Conservation (phyloP, 2,797 vertebrate species). For the Gymnocypris eckloni region DNA sequence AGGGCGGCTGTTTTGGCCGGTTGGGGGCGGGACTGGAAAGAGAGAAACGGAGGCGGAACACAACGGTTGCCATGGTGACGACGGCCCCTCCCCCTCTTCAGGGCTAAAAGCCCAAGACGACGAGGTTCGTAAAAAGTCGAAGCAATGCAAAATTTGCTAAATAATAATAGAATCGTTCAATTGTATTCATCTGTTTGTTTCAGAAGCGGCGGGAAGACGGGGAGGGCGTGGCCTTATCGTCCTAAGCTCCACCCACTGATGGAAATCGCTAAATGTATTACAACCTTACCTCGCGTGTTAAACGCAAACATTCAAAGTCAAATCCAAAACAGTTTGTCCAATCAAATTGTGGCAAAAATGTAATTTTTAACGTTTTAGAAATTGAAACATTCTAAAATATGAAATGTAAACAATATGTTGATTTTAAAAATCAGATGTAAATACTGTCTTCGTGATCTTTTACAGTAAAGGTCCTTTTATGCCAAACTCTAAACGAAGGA, state of each 20-base stretch:
- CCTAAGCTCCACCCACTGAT: constrained; percentile 37
- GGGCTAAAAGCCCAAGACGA: constrained; percentile 55
- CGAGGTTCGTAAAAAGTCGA: constrained; percentile 52
- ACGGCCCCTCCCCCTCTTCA: constrained; percentile 24
- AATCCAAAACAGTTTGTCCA: neutral
- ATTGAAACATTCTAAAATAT: neutral
- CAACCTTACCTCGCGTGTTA: constrained; percentile 1
- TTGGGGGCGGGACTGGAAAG: constrained; percentile 42
- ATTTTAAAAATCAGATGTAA: constrained; percentile 18
- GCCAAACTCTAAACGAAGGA: neutral
- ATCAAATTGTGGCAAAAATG: neutral
- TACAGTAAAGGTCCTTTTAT: neutral
- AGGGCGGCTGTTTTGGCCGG: constrained; percentile 34
- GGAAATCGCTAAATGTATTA: constrained; percentile 25
- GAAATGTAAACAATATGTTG: neutral
- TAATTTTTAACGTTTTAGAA: neutral
- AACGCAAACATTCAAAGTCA: neutral
- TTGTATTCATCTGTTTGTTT: constrained; percentile 46
- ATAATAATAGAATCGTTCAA: neutral
- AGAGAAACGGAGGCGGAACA: constrained; percentile 57
- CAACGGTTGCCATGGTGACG: constrained; percentile 27
- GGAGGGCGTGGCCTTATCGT: constrained; percentile 49
- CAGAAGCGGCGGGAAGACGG: constrained; percentile 50
- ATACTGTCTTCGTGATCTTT: neutral
- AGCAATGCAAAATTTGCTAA: neutral